Evolutionary conservation across 1,140 invertebrate species (phyloP), one percentile per base, ranked within the genome.

Genomic region (Calliphora vicina): DNA sequence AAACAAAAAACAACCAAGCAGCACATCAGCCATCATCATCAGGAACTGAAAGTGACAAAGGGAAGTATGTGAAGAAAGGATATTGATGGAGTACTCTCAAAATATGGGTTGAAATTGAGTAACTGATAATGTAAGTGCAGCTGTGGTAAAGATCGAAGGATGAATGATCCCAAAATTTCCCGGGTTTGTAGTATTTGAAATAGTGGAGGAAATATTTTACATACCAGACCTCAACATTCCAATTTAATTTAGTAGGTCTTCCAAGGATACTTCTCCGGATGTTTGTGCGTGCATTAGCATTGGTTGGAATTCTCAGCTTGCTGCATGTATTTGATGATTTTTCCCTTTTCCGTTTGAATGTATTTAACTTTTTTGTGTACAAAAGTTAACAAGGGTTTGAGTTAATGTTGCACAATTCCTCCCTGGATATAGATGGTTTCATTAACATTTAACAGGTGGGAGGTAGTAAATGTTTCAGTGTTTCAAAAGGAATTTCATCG

Each of bases 21-120:
- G 35, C 17, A 25, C 42, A 78, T 78, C 74, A 78, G 74, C 35
- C 74, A 78, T 78, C 74, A 78, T 23, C 74, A 78, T 78, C 35
- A 25, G 10, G n/a, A 78, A 23, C 74, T 43, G 73, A 76, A 76
- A 76, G 35, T 76, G 74, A 43, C 74, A 78, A 43, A 45, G 61
- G 61, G 61, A 25, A 23, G 61, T 50, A 17, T 6, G 42, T n/a
- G 10, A 8, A 35, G 35, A 35, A 8, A 2, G 35, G 10, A 29
- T 29, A 29, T 35, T 8, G 35, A 35, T 35, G 10, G 29, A n/a
- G n/a, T n/a, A n/a, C n/a, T n/a, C n/a, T n/a, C n/a, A n/a, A n/a
- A n/a, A n/a, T n/a, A n/a, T n/a, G n/a, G n/a, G n/a, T n/a, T n/a
- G n/a, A n/a, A n/a, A n/a, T n/a, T n/a, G n/a, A n/a, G n/a, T n/a